phyloP scores from a whole-genome alignment of 1,140 invertebrate species.

The Caenorhabditis inopinata region DNA sequence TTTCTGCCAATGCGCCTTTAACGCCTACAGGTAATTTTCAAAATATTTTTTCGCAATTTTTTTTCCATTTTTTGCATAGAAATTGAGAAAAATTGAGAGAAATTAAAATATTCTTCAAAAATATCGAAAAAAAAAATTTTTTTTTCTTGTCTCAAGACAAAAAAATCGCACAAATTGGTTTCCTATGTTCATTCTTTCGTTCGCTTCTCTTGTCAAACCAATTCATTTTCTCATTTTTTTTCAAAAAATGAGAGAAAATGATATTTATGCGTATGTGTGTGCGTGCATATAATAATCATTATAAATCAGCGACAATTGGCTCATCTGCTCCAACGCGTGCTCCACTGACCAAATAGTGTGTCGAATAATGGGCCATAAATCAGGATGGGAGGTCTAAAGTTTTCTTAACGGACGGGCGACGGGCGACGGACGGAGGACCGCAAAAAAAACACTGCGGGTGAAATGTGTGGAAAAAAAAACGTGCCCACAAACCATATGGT shows the following conservation, averaged over 20 bases:
- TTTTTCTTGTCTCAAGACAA: not conserved
- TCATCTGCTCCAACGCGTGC: not conserved
- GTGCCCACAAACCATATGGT: not conserved
- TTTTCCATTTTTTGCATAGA: too few species aligned
- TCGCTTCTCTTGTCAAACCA: not conserved
- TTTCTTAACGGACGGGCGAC: not conserved
- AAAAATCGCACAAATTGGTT: not conserved
- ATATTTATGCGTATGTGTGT: too few species aligned
- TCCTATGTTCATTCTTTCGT: not conserved
- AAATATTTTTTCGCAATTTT: too few species aligned
- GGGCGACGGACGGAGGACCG: too few species aligned
- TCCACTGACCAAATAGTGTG: not conserved
- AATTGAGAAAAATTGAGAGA: too few species aligned
- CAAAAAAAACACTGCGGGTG: not conserved
- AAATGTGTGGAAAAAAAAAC: not conserved
- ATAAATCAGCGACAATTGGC: not conserved
- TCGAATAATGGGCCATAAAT: not conserved
- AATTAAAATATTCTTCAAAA: too few species aligned
- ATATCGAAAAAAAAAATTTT: too few species aligned
- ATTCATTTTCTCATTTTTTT: not conserved
- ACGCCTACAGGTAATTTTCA: too few species aligned
- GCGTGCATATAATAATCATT: too few species aligned
- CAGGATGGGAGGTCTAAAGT: slow-evolving; percentile 1
- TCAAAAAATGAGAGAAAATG: too few species aligned
- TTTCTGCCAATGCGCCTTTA: too few species aligned